Base-by-base conservation (phyloP, 2,797 vertebrate species). In the Myotis findleyi region DNA sequence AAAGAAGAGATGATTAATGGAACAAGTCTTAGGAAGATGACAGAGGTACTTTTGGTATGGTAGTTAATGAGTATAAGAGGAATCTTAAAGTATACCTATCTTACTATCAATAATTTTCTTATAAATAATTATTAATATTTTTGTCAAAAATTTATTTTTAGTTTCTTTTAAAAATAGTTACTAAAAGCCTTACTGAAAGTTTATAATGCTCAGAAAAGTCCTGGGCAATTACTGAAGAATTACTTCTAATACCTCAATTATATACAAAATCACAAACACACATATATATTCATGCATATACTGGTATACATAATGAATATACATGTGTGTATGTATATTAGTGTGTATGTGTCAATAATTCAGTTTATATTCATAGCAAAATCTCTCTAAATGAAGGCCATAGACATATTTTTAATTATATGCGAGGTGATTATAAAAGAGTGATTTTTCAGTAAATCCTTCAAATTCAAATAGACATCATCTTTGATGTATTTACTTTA, bases 161-260 rank as follows among this genome's bases (percentile, higher is more conserved):
- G 47, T 86, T 91, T 86, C 53, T 71, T 79, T 87, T 49, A 76
- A 89, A 81, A 91, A 89, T 7, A 92, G 73, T 85, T 76, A 82
- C 5, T 84, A 41, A 94, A 93, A 94, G 38, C 49, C 25, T 93
- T 77, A 27, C 8, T 87, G 14, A 59, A 91, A 85, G 82, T 64
- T 64, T 3, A 41, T 47, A 80, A 66, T 55, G 86, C 30, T 93
- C 72, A 94, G n/a, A 71, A 93, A 89, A 90, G 44, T 53, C 68
- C 17, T 55, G 66, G 27, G 18, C 10, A 87, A 47, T 49, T 59
- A 85, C 16, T 66, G 21, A 62, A 91, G 9, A 89, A 93, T 87
- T 83, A 92, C 59, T 88, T 51, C 71, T 75, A 89, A 83, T 85
- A 47, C 4, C 51, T 94, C 9, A 57, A 66, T 87, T 87, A 89